Evolutionary conservation across 2,113 vertebrate species (phyloP).

Genomic region (Amazona guildingii): DNA sequence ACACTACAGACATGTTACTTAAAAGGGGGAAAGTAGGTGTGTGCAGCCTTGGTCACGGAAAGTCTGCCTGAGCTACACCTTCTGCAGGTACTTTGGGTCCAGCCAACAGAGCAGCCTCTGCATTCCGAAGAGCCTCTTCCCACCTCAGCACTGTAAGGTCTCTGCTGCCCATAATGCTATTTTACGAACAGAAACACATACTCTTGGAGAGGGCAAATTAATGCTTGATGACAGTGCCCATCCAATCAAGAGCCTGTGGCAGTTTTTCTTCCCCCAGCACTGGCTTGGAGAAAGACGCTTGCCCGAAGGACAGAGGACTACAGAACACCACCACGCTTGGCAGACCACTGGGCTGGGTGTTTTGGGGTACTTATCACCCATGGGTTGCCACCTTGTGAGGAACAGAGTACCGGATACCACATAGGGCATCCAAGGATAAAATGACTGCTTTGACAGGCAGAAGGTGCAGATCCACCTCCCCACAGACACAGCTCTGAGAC

Average conservation of each 20-base stretch:
- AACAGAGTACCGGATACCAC: fast-evolving
- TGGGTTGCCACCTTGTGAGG: background rate
- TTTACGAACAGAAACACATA: background rate
- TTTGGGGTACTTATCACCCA: too few species aligned
- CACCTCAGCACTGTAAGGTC: fast-evolving
- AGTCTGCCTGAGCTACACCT: fast-evolving
- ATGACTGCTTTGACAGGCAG: fast-evolving
- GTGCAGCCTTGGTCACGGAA: background rate
- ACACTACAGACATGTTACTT: background rate
- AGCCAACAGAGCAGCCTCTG: too few species aligned
- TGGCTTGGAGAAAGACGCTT: background rate
- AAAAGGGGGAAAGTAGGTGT: background rate
- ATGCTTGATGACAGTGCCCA: fast-evolving
- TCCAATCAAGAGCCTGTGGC: background rate
- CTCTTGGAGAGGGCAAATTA: background rate
- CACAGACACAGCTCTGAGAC: fast-evolving
- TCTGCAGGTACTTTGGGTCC: background rate
- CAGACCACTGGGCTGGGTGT: fast-evolving
- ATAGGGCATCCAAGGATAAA: background rate
- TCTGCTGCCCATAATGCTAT: background rate
- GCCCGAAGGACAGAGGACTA: background rate
- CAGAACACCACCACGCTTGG: fast-evolving
- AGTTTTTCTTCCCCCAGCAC: background rate
- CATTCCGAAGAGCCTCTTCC: background rate
- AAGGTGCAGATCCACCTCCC: background rate